These are phyloP conservation scores for Alcedo atthis DNA, from an alignment of 2,797 vertebrate species.

Conservation along the genomic window DNA sequence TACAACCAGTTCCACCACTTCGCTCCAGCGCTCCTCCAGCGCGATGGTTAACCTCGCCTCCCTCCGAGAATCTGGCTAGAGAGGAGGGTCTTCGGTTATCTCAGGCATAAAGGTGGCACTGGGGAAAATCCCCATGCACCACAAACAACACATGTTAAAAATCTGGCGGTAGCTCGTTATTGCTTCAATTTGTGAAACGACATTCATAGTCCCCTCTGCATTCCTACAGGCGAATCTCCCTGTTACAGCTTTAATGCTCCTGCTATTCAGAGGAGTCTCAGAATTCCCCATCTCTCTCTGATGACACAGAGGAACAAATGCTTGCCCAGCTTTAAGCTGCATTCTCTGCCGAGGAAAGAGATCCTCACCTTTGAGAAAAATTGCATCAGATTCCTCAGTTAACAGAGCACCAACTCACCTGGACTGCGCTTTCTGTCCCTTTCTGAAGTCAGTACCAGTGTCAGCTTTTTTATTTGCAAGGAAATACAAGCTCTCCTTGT, in stretches of 20 bases:
- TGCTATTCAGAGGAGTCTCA: not conserved
- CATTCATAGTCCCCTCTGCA: slow-evolving; percentile 5
- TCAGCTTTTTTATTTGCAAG: not conserved
- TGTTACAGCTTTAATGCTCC: not conserved
- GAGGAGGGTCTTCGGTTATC: not conserved
- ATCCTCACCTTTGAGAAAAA: not conserved
- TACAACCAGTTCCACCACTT: slow-evolving; percentile 83
- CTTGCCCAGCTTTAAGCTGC: not conserved
- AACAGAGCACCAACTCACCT: not conserved
- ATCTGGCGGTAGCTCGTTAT: not conserved
- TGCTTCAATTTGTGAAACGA: not conserved
- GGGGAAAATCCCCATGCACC: not conserved
- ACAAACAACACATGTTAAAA: not conserved
- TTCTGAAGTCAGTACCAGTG: not conserved
- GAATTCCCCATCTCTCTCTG: not conserved
- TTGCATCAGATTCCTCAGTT: not conserved
- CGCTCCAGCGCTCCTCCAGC: slow-evolving; percentile 8
- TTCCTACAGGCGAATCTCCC: slow-evolving; percentile 6
- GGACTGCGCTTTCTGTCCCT: not conserved
- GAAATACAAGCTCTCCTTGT: not conserved
- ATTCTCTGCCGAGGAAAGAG: not conserved
- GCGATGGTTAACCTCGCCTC: not conserved
- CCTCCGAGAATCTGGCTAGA: not conserved
- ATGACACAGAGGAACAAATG: not conserved
- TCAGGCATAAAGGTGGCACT: not conserved